Base-by-base conservation (phyloP, 2,888 invertebrate species). In the Temnothorax rugatulus region DNA sequence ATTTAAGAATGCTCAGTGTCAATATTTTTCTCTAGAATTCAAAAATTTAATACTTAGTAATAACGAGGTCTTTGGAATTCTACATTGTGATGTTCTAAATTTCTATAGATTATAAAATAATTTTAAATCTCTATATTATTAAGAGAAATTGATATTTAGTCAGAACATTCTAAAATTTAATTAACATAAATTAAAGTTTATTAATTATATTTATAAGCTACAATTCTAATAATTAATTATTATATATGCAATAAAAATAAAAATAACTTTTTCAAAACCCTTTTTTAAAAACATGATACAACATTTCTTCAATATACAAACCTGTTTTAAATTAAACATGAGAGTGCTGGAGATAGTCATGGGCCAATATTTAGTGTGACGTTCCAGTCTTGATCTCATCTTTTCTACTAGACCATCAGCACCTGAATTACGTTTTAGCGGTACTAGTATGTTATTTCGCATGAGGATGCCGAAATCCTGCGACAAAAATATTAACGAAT, bases 391-490 rank as follows among this genome's bases (percentile, higher is more conserved):
- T 0, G 96, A 95, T 71, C 97, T 96, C 90, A 97, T 96, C 89
- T 96, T 96, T 8, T 96, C 96, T 38, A 97, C 95, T 0, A 96
- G 95, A n/a, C 96, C 96, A 0, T 96, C 92, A 0, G 95, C 95
- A 64, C 95, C 95, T 3, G 93, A 93, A 15, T 83, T 90, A 41
- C 95, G 90, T 90, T 97, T 97, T 0, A 97, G 93, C 0, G 99
- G 98, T 5, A 97, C 96, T 86, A 99, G 93, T 77, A 97, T 96
- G 93, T 98, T 98, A 90, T 97, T 97, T 93, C 98, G 97, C 96
- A 99, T 98, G 54, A 99, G 96, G 9, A 97, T 96, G 0, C 98
- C 98, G 94, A 99, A 98, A 95, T 99, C 99, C 94, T 97, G 96
- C 84, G 63, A 90, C 11, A 79, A 86, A 66, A 83, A 76, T 69